Evolutionary conservation across 2,113 vertebrate species (phyloP).

Genomic region (Notechis scutatus): DNA sequence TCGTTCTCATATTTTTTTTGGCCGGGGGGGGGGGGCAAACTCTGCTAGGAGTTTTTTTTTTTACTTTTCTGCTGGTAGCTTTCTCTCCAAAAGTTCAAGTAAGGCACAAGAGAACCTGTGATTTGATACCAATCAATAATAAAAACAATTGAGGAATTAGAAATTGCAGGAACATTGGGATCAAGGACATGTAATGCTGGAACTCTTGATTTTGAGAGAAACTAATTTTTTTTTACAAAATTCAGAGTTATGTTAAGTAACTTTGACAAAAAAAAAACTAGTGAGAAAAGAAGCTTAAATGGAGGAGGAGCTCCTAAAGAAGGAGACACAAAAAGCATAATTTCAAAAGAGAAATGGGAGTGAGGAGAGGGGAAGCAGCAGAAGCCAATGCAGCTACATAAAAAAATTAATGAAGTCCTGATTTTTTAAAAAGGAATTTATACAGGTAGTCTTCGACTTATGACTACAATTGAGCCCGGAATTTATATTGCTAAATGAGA

Average conservation of each 20-base stretch:
- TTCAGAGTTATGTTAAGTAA: neutral
- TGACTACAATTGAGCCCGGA: too few species aligned
- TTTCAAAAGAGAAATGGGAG: neutral
- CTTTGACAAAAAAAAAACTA: neutral
- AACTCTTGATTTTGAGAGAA: neutral
- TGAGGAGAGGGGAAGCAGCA: neutral
- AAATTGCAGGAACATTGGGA: neutral
- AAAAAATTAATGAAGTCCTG: neutral
- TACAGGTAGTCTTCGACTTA: neutral
- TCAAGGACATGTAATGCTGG: neutral
- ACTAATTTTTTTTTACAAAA: neutral
- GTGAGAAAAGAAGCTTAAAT: neutral
- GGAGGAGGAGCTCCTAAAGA: neutral
- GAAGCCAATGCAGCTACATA: neutral
- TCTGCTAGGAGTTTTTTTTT: neutral
- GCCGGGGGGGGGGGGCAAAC: neutral
- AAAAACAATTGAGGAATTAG: neutral
- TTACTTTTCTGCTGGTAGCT: neutral
- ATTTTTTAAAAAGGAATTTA: neutral
- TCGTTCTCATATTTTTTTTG: neutral
- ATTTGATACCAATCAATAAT: neutral
- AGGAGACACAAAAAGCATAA: neutral
- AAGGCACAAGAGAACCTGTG: neutral
- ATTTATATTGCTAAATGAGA: too few species aligned
- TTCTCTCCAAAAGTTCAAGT: neutral